Base-by-base conservation (phyloP, 2,888 invertebrate genomes). In the Brachycybe producta region DNA sequence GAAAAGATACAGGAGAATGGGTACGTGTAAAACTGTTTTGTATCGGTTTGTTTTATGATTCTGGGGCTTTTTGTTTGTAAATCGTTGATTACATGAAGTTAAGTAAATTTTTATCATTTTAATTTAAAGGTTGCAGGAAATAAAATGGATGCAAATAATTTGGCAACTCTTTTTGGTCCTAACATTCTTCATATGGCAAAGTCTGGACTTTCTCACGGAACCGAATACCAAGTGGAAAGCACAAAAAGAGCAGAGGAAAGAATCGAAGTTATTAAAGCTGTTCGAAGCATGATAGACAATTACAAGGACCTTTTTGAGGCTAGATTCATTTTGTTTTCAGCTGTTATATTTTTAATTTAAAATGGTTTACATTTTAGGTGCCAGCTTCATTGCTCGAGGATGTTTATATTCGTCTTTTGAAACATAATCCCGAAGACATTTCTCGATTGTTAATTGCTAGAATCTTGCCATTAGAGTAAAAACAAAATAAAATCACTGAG, bases 101-200 rank as follows among this genome's bases (percentile, higher is more conserved):
- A n/a, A n/a, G n/a, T n/a, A n/a, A n/a, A n/a, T n/a, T n/a, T n/a
- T n/a, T n/a, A n/a, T n/a, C n/a, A n/a, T n/a, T n/a, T n/a, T n/a
- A n/a, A n/a, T 15, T 43, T 27, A 5, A 60, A 73, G 81, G 75
- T 79, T 41, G 67, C 77, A 13, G 92, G 92, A 1, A 92, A 92
- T 70, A 88, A 85, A 72, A 94, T 94, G 94, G 87, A 91, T 67
- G 80, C 84, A 39, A 82, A 79, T 47, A 94, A 92, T 67, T 70
- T 94, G 55, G 92, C 94, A 0, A 92, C 90, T 0, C 61, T 94
- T 34, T 88, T 94, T 67, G 92, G 92, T 2, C 94, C 94, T 0
- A 94, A 91, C 62, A 84, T 94, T 60, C 75, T 94, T 49, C 87
- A 90, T 62, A 79, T 77, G 61, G 76, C 80, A 57, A 80, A 79